phyloP scores from a whole-genome alignment of 2,113 vertebrate genomes.

The Microcebus griseorufus region DNA sequence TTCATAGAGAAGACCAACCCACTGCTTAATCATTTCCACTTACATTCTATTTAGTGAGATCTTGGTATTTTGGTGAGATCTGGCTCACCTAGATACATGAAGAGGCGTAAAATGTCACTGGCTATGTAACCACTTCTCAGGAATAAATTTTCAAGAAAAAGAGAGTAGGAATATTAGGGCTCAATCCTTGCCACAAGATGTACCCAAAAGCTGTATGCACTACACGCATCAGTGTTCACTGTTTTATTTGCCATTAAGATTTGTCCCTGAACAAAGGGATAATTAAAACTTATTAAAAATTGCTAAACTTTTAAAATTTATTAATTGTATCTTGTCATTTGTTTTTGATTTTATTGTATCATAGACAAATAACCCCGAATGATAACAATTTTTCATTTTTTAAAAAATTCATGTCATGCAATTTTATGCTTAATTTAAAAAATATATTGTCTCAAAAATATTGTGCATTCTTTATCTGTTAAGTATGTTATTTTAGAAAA shows the following conservation, averaged over 20 bases:
- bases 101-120: background rate
- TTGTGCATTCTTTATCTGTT: background rate
- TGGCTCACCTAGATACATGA: background rate
- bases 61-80: background rate
- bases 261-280: background rate
- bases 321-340: background rate
- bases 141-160: background rate
- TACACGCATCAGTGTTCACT: background rate
- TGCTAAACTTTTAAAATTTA: background rate
- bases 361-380: background rate
- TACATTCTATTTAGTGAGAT: background rate
- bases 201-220: background rate
- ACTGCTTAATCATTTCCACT: background rate
- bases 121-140: no score
- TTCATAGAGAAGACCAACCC: background rate
- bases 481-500: background rate
- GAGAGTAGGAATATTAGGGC: background rate
- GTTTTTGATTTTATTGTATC: background rate
- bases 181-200: background rate
- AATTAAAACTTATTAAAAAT: background rate
- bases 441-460: background rate
- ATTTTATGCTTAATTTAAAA: background rate
- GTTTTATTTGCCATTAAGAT: background rate
- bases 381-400: background rate
- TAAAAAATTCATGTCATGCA: background rate